phyloP scores from a whole-genome alignment of 2,888 invertebrate species.

The Adineta ricciae region DNA sequence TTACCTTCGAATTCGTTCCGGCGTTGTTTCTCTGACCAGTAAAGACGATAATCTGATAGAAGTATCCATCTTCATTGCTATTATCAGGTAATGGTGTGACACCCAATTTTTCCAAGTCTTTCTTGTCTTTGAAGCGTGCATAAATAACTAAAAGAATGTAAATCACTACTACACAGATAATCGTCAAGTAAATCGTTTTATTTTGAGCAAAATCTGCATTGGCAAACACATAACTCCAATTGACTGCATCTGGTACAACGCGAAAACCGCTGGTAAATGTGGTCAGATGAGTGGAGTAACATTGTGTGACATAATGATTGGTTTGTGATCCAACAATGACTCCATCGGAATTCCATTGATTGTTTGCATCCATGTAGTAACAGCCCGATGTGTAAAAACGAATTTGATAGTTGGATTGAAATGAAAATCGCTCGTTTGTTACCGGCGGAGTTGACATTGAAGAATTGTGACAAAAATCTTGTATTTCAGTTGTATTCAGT shows the following conservation, averaged over 20 bases:
- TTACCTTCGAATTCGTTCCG: slow-evolving; percentile 39
- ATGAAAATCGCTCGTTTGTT: no score
- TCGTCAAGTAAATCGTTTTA: slow-evolving; percentile 51
- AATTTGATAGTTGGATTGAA: no score
- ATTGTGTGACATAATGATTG: slow-evolving; percentile 36
- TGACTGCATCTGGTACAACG: slow-evolving; percentile 52
- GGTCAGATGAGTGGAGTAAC: slow-evolving; percentile 49
- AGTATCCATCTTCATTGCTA: background rate
- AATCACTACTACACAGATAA: slow-evolving; percentile 46
- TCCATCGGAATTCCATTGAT: background rate
- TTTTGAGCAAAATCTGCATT: slow-evolving; percentile 51
- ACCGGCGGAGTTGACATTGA: background rate
- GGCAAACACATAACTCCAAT: slow-evolving; percentile 52
- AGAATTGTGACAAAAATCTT: no score
- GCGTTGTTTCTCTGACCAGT: background rate
- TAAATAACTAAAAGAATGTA: slow-evolving; percentile 42
- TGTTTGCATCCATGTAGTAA: slow-evolving; percentile 36
- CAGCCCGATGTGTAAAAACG: slow-evolving; percentile 36
- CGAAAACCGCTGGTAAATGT: slow-evolving; percentile 51
- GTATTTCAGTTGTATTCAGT: no score
- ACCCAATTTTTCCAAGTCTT: slow-evolving; percentile 47
- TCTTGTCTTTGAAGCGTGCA: slow-evolving; percentile 46
- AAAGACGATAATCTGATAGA: background rate
- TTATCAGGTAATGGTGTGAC: background rate
- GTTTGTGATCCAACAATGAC: no score